Evolutionary conservation across 2,113 vertebrate species (phyloP).

Genomic region (Colinus virginianus): DNA sequence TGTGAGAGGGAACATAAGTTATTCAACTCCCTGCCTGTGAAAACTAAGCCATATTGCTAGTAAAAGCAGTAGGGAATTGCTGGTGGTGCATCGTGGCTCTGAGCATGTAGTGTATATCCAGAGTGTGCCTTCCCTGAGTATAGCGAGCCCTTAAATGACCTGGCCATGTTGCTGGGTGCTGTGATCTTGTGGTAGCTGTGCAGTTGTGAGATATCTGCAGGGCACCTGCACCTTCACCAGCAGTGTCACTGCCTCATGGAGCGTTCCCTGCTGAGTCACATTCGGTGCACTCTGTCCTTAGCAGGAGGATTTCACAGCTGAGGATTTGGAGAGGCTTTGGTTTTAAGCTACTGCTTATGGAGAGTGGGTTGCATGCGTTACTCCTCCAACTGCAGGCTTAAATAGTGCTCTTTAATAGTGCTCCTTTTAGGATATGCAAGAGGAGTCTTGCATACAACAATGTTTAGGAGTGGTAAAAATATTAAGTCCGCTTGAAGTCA

Average conservation of each 20-base stretch:
- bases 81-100: not conserved
- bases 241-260: accelerated
- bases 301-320: slow-evolving; percentile 7
- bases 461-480: not conserved
- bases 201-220: not conserved
- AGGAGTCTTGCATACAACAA: not conserved
- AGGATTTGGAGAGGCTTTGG: slow-evolving; percentile 16
- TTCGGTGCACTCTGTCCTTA: not conserved
- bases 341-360: slow-evolving; percentile 24
- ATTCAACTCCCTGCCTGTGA: not conserved
- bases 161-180: not conserved
- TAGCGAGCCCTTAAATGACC: not conserved
- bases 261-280: not conserved
- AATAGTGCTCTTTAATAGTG: not conserved
- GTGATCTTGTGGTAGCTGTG: not conserved
- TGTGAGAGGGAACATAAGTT: not conserved
- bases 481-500: not conserved
- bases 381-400: not conserved
- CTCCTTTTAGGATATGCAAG: not conserved
- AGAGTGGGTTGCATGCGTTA: not conserved
- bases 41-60: not conserved
- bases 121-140: not conserved
- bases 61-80: not conserved
- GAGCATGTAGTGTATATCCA: accelerated
- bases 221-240: not conserved